Evolutionary conservation across 1,140 invertebrate species (phyloP).

Genomic region (Lysiphlebus fabarum): DNA sequence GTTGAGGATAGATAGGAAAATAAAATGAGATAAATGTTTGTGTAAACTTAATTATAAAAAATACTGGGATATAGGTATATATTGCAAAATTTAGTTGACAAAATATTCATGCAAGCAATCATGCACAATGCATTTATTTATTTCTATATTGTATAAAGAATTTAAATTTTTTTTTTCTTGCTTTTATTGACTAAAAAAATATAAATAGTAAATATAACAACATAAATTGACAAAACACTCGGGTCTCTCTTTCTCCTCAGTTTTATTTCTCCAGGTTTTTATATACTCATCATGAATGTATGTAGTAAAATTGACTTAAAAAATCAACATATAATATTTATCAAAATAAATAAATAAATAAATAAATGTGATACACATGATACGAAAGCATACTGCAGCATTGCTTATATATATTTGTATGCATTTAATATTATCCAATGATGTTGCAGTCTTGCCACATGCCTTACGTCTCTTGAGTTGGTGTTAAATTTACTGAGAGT

Average conservation of each 20-base stretch:
- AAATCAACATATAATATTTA: too few species aligned
- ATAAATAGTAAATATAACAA: too few species aligned
- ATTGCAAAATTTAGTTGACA: constrained; percentile 23
- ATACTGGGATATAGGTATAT: constrained; percentile 4
- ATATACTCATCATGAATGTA: too few species aligned
- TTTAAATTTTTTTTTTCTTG: too few species aligned
- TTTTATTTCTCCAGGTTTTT: too few species aligned
- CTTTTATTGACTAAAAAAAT: too few species aligned
- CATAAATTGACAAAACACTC: too few species aligned
- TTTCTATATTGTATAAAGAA: too few species aligned
- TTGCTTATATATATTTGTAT: constrained; percentile 8
- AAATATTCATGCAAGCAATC: constrained; percentile 36
- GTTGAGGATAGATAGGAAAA: neutral
- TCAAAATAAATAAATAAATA: too few species aligned
- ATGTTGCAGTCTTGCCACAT: constrained; percentile 14
- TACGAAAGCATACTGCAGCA: constrained; percentile 8
- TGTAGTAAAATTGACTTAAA: too few species aligned
- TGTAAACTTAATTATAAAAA: constrained; percentile 7
- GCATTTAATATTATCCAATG: constrained; percentile 17
- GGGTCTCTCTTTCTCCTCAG: too few species aligned
- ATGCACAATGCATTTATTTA: constrained; percentile 21
- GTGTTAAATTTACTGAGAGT: constrained; percentile 14
- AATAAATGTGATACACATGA: constrained; percentile 8
- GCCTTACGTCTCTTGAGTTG: constrained; percentile 11
- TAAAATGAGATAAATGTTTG: constrained; percentile 7